Evolutionary conservation across 2,888 invertebrate genomes (phyloP).

Genomic region (Lomographa bimaculata): DNA sequence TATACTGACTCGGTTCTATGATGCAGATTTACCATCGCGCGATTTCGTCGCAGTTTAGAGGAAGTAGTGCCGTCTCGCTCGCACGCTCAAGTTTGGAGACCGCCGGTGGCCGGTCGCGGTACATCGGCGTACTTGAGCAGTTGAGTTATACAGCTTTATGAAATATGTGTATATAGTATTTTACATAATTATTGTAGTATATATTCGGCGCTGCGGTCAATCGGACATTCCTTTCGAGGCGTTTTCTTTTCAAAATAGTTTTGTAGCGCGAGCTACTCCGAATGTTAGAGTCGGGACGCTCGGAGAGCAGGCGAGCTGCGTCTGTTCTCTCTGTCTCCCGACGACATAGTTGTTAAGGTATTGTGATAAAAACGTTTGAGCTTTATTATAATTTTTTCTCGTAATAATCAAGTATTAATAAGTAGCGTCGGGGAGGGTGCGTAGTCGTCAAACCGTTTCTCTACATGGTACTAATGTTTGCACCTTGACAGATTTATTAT

Average conservation of each 20-base stretch:
- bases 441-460: conserved; percentile 28
- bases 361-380: conserved; percentile 55
- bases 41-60: conserved; percentile 3
- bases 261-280: conserved; percentile 23
- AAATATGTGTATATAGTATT: conserved; percentile 62
- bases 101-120: conserved; percentile 3
- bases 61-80: conserved; percentile 11
- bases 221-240: conserved; percentile 36
- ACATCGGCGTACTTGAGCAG: conserved; percentile 21
- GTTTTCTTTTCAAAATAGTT: conserved; percentile 27
- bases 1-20: no score
- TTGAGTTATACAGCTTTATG: conserved; percentile 33
- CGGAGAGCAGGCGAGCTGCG: conserved; percentile 10
- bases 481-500: conserved; percentile 52
- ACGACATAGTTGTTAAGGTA: conserved; percentile 44
- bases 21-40: no score
- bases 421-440: conserved; percentile 26
- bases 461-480: conserved; percentile 45
- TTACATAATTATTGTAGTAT: conserved; percentile 53
- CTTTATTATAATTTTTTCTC: conserved; percentile 44
- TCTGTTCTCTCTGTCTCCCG: conserved; percentile 16
- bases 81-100: conserved; percentile 10
- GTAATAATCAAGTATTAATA: conserved; percentile 34
- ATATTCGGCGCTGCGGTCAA: conserved; percentile 45
- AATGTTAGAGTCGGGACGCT: conserved; percentile 22